Percentiles rank a stretch among this genome's conserved stretches.
These are phyloP conservation scores for Pogonocichla stellata DNA, from an alignment of 2,113 vertebrate genomes.

Conservation along the genomic window DNA sequence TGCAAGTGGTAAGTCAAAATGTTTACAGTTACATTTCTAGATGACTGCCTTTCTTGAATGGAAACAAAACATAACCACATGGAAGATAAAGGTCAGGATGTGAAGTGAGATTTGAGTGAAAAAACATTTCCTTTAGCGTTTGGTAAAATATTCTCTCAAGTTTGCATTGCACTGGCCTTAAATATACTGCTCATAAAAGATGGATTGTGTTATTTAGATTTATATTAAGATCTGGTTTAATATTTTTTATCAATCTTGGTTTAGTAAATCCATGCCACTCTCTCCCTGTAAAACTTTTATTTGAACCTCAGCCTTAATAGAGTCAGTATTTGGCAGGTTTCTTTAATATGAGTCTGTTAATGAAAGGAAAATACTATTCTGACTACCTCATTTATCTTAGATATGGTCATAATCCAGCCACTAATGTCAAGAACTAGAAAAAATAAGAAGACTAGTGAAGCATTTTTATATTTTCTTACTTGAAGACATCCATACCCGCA, in stretches of 20 bases:
- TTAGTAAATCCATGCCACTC: neutral
- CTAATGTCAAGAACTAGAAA: neutral
- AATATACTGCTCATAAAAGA: neutral
- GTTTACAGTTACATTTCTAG: neutral
- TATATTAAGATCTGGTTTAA: neutral
- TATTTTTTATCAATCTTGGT: neutral
- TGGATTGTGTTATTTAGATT: neutral
- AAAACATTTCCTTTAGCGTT: neutral
- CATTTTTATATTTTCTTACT: neutral
- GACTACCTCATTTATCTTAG: neutral
- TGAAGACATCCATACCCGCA: neutral
- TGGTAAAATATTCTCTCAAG: neutral
- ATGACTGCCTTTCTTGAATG: neutral
- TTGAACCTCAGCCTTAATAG: neutral
- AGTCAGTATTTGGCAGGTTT: neutral
- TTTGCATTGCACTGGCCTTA: neutral
- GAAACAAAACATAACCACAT: neutral
- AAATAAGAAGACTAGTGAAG: neutral
- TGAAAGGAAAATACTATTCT: neutral
- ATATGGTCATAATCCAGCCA: neutral
- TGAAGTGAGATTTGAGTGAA: neutral
- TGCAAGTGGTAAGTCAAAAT: neutral
- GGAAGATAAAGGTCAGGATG: neutral
- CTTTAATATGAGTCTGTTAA: neutral
- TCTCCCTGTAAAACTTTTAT: neutral